Evolutionary conservation across 2,888 invertebrate species (phyloP), one percentile per base, ranked within the genome.

Genomic region (Celastrina argiolus): DNA sequence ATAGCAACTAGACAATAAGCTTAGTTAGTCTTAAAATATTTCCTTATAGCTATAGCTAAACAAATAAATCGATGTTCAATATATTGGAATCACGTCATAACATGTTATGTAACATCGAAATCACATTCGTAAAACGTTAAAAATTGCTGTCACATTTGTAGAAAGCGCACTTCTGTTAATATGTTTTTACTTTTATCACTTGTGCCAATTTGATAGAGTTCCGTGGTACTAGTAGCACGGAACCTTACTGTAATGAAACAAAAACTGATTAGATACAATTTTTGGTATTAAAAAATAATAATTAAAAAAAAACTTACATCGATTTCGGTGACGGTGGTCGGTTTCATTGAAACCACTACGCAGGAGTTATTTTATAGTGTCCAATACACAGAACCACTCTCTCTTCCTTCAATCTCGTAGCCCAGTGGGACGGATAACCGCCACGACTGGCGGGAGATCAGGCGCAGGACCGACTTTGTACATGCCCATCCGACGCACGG

Each of bases 71-170:
- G 51, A 51, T 22, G 51, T 3, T 10, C 12, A 22, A 3, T 22
- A 10, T 22, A 22, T 22, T 22, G 5, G 22, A 51, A 51, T 26
- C 26, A 26, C 26, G 22, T 51, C 51, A 51, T 26, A 51, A 45
- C 45, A 16, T 28, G 68, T 70, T 71, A 72, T 75, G 74, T 75
- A 76, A 75, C 75, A 76, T 75, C 69, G 78, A 83, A 83, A 82
- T 78, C 71, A 76, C 75, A 80, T 81, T 80, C 74, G 74, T 73
- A 72, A 77, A 79, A 77, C 73, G 74, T 68, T 76, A 73, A 72
- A 75, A 74, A 73, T 76, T 69, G 74, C 63, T 67, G 36, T 73
- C 74, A 69, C 72, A 75, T 72, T 71, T 69, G 74, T 78, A 78
- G 72, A 75, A 72, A 72, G 72, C 51, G 65, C 45, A 64, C 58